Evolutionary conservation across 2,113 vertebrate species (phyloP), one percentile per base, ranked within the genome.

Genomic region (Centropus unirufus): DNA sequence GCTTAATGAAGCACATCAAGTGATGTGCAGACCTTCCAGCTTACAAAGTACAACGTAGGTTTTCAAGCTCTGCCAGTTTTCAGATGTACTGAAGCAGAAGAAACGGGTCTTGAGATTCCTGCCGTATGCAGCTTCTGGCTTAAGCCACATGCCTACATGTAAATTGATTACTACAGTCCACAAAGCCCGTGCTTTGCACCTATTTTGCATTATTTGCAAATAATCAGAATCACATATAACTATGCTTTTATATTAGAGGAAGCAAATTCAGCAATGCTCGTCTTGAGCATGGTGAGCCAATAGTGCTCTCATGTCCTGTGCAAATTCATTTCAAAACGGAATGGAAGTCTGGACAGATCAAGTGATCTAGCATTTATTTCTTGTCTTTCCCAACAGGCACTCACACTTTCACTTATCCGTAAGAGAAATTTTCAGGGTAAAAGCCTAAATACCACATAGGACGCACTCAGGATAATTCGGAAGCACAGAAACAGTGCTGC

Each of bases 401-500:
- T 32, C 12, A 2, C 24, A 27, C 13, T 67, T 42, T 6, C 11
- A 82, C 5, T 2, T 9, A 40, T 3, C 0, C 3, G 32, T 11
- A 29, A 0, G 2, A 70, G 21, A 17, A 2, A 30, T 57, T 69
- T 73, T 78, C n/a, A 46, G n/a, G 1, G 5, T 42, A 44, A 74
- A 63, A 46, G n/a, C 7, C 39, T 77, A 58, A 91, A 51, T 17
- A 40, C 3, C 2, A 57, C 49, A 1, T 9, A 58, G 39, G 70
- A 62, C 54, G 16, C n/a, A 52, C 22, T 21, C 0, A 0, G 52
- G 47, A 26, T 29, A 32, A 26, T n/a, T 73, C 0, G 51, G n/a
- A 69, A 73, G 49, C 26, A 63, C 32, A 59, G 20, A 39, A 68
- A 29, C 8, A 44, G 13, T 9, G 27, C 23, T 20, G 29, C 20